phyloP scores from a whole-genome alignment of 2,888 invertebrate genomes.

The Macrophya alboannulata region DNA sequence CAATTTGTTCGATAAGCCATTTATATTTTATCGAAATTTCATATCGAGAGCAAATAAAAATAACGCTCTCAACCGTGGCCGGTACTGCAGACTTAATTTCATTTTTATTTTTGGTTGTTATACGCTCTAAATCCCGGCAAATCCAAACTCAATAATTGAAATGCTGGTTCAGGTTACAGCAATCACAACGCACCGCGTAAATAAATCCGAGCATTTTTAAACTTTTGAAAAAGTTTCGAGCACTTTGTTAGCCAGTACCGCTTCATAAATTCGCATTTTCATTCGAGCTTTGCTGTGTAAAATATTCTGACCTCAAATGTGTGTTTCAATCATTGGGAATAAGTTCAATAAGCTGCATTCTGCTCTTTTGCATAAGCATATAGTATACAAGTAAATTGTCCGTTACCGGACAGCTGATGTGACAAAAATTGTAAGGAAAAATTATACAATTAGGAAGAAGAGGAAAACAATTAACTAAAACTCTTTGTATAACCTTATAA shows the following conservation, averaged over 20 bases:
- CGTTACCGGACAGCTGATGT: neutral
- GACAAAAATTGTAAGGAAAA: neutral
- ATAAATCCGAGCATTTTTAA: slow-evolving; percentile 25
- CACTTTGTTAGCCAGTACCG: slow-evolving; percentile 3
- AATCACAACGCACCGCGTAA: slow-evolving; percentile 29
- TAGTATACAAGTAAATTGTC: neutral
- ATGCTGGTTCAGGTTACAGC: slow-evolving; percentile 33
- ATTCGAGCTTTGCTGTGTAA: neutral
- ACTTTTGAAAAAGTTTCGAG: slow-evolving; percentile 32
- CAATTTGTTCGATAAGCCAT: neutral
- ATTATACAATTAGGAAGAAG: neutral
- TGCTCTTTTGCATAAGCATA: neutral
- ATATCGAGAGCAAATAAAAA: slow-evolving; percentile 31
- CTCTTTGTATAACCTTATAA: slow-evolving; percentile 10
- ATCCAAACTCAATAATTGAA: slow-evolving; percentile 39
- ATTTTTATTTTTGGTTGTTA: slow-evolving; percentile 27
- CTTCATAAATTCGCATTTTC: slow-evolving; percentile 29
- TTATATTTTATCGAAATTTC: slow-evolving; percentile 19
- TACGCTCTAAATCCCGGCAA: neutral
- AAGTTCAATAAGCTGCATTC: neutral
- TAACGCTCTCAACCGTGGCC: neutral
- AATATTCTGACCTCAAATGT: neutral
- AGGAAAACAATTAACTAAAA: neutral
- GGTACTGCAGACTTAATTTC: slow-evolving; percentile 6
- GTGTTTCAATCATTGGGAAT: neutral